Conservation (phyloP, 2,888 invertebrate species). For the Halictus ligatus region DNA sequence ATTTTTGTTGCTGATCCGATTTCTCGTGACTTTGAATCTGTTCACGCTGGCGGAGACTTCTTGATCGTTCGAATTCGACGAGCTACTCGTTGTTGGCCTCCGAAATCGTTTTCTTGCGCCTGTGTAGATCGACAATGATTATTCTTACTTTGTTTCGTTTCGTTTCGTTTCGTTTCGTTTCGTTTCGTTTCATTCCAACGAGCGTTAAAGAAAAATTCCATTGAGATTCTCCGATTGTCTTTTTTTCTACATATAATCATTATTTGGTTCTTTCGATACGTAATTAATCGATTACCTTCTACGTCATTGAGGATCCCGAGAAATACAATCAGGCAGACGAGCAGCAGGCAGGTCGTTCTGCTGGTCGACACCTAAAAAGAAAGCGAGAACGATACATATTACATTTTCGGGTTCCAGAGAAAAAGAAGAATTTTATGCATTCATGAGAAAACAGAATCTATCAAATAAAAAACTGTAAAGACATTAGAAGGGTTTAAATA, state of each 20-base stretch:
- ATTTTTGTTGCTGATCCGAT: constrained; percentile 79
- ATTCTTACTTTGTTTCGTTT: background rate
- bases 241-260: background rate
- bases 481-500: too few species aligned
- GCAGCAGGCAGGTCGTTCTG: constrained; percentile 70
- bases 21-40: constrained; percentile 86
- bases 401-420: background rate
- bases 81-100: constrained; percentile 87
- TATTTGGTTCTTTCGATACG: background rate
- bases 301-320: constrained; percentile 77
- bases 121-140: constrained; percentile 74
- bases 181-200: background rate
- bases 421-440: background rate
- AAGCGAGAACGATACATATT: constrained; percentile 43
- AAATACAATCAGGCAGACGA: constrained; percentile 76
- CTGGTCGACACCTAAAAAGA: constrained; percentile 77
- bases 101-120: constrained; percentile 89
- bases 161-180: too few species aligned
- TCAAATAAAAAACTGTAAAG: too few species aligned
- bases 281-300: constrained; percentile 75
- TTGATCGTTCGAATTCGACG: constrained; percentile 87
- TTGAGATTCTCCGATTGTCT: background rate
- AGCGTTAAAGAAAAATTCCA: background rate
- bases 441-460: too few species aligned
- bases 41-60: constrained; percentile 88